These are phyloP conservation scores for rat (Rattus norvegicus) DNA, from an alignment of 2,113 vertebrate genomes.

Conservation along the genomic window GRCr8 NC_086021.1:145796501-145797000, in stretches of 20 bases:
- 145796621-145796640: not conserved
- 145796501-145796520: not conserved
- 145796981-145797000: not conserved
- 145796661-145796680: not conserved
- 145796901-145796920: not conserved
- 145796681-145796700: not conserved
- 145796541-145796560: not conserved
- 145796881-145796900: not conserved
- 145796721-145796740: not conserved
- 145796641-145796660: not conserved
- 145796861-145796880: not conserved
- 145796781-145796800: not conserved
- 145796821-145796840: not conserved
- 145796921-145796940: not conserved
- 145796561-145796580: not conserved
- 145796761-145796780: not conserved
- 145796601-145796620: not conserved
- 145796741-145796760: not conserved
- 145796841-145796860: not conserved
- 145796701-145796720: not conserved
- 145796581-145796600: not conserved
- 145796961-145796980: not conserved
- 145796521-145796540: not conserved
- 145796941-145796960: not conserved
- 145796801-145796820: not conserved